phyloP scores from a whole-genome alignment of 2,113 vertebrate species.

The Coreoperca whiteheadi region DNA sequence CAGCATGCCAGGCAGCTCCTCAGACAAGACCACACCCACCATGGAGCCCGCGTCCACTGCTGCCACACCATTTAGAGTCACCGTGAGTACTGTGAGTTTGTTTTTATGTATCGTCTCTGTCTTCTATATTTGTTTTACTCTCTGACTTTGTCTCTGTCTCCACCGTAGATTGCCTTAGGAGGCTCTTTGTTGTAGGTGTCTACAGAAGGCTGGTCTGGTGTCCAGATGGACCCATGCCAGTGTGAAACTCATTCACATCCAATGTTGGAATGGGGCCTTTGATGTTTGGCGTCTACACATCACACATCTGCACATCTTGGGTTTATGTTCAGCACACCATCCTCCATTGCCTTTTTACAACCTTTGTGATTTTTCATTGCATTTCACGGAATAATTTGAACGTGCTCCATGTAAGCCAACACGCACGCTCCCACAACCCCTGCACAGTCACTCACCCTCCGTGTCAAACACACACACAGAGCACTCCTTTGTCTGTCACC shows the following conservation, averaged over 20 bases:
- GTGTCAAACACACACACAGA: constrained; percentile 10
- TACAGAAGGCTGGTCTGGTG: constrained; percentile 34
- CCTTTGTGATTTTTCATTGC: constrained; percentile 33
- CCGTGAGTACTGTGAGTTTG: constrained; percentile 86
- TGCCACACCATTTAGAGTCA: constrained; percentile 93
- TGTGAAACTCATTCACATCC: constrained; percentile 64
- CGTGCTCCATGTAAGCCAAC: background rate
- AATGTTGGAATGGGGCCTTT: constrained; percentile 58
- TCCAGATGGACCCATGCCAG: constrained; percentile 64
- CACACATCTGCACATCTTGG: constrained; percentile 26
- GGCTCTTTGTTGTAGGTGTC: constrained; percentile 12
- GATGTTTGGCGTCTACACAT: constrained; percentile 51
- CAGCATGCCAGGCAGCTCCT: constrained; percentile 91
- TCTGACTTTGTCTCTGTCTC: background rate
- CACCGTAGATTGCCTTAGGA: constrained; percentile 4
- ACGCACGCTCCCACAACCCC: constrained; percentile 8
- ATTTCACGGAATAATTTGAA: constrained; percentile 20
- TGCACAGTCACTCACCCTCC: constrained; percentile 2
- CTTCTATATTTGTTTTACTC: background rate
- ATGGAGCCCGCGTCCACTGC: constrained; percentile 91
- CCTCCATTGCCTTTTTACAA: constrained; percentile 1
- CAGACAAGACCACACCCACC: constrained; percentile 87
- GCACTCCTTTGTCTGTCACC: constrained; percentile 40
- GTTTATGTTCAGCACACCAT: constrained; percentile 9
- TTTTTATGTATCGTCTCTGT: constrained; percentile 4